Evolutionary conservation across 2,888 invertebrate species (phyloP), one percentile per base, ranked within the genome.

Genomic region (Mesopsocus fuscifrons): DNA sequence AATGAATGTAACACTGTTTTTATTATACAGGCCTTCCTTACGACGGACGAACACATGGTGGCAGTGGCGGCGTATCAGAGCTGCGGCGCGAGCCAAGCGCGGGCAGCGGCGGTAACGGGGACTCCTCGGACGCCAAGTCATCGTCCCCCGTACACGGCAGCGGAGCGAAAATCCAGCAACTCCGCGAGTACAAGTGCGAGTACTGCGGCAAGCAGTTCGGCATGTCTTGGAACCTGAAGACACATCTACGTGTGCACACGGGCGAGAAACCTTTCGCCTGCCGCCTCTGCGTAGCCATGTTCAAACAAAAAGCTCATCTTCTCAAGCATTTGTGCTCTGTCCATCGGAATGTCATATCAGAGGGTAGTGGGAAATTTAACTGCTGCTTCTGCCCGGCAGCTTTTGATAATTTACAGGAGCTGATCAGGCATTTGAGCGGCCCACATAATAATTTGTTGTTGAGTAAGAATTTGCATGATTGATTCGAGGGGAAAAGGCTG

Each of bases 151-250:
- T 26, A 52, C 67, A 64, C 58, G 67, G 64, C 45, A 69, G 20
- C 20, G 16, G n/a, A 18, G 17, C 38, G 5, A 38, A 38, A 20
- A 18, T 38, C 18, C 38, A 38, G 20, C 38, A 38, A 20, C 17
- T 83, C 34, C 71, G 85, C 45, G 85, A 85, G 59, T 87, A 87
- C 59, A 76, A 84, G 46, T 87, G 85, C 58, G 82, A 81, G 57
- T 85, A 85, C 59, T 85, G 85, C 59, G 84, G 84, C 44, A 87
- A 87, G 62, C 85, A 85, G 61, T 87, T 87, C 54, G 85, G 85
- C 46, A 85, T 85, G 85, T 84, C 84, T 46, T 87, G 85, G 85
- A 87, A 87, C 67, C 68, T 87, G 55, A 87, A 87, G 61, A 87
- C 85, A 47, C 85, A 85, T 62, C 67, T 85, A 45, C 70, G 85